Conservation (phyloP, 2,797 vertebrate species). For the Threskiornis aethiopicus region DNA sequence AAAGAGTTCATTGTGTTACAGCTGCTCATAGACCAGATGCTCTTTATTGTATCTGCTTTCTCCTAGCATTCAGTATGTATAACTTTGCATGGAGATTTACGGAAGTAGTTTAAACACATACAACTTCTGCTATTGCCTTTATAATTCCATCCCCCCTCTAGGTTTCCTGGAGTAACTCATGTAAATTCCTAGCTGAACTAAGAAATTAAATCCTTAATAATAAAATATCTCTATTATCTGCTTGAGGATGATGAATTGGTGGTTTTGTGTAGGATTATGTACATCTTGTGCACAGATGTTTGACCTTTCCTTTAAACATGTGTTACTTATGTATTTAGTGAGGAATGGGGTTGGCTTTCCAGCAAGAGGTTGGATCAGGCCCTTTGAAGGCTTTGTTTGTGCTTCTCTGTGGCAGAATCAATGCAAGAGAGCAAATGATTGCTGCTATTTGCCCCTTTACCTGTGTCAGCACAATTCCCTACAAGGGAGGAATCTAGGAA, state of each 20-base stretch:
- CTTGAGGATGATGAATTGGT: neutral
- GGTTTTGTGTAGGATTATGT: neutral
- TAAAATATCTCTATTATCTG: constrained; percentile 17
- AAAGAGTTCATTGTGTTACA: neutral
- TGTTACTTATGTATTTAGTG: neutral
- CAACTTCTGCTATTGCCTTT: neutral
- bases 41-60: neutral
- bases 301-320: neutral
- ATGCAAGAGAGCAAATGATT: neutral
- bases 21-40: neutral
- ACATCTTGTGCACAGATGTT: constrained; percentile 25
- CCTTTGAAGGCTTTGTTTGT: constrained; percentile 11
- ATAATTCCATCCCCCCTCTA: neutral
- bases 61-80: neutral
- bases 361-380: neutral
- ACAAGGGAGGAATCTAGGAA: neutral
- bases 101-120: neutral
- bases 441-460: neutral
- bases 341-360: neutral
- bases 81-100: neutral
- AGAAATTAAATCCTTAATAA: constrained; percentile 1
- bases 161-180: neutral
- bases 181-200: neutral
- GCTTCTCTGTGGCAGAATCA: neutral
- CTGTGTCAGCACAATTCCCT: neutral